Conservation (phyloP, 2,113 vertebrate genomes). For the Neotragus pygmaeus region DNA sequence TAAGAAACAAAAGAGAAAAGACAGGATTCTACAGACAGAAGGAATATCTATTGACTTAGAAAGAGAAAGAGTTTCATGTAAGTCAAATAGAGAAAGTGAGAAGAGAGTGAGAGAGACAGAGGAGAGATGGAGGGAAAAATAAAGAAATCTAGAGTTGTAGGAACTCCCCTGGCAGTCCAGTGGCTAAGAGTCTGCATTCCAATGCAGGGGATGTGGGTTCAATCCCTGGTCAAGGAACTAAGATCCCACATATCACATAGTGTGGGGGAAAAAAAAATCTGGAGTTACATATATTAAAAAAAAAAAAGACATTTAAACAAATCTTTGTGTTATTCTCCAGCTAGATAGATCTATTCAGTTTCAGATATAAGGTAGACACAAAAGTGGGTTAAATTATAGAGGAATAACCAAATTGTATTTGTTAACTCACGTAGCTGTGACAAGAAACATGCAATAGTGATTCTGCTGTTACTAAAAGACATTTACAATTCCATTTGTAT, state of each 20-base stretch:
- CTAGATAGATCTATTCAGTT: not conserved
- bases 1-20: not conserved
- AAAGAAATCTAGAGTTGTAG: not conserved
- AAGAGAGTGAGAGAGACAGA: not conserved
- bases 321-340: not conserved
- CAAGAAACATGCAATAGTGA: not conserved
- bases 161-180: not conserved
- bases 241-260: not conserved
- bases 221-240: not conserved
- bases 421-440: not conserved
- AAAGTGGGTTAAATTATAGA: not conserved
- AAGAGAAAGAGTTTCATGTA: not conserved
- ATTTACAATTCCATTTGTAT: not conserved
- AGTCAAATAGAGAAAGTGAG: not conserved
- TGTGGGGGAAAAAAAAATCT: not conserved
- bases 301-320: not conserved
- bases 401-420: not conserved
- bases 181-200: not conserved
- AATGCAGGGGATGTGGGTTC: not conserved
- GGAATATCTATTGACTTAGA: not conserved
- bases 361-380: not conserved
- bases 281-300: not conserved
- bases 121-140: too few relatives aligned
- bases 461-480: not conserved
- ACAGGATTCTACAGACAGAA: not conserved